Evolutionary conservation across 2,888 invertebrate species (phyloP), one percentile per base, ranked within the genome.

Genomic region (Tachina lurida): DNA sequence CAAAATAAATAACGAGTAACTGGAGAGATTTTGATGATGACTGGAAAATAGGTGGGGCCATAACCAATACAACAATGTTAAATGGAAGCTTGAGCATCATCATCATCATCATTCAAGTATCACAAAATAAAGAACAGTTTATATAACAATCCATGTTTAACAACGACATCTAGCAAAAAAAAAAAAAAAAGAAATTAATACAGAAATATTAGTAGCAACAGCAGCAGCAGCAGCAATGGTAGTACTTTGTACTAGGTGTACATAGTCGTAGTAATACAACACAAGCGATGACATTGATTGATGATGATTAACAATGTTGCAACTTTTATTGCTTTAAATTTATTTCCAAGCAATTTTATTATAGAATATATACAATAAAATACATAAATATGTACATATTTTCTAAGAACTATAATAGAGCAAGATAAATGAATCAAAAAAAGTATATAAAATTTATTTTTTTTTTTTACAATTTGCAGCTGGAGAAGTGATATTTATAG

Each of bases 301-400:
- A 92, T 92, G 92, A 92, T 92, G 92, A 92, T 92, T 91, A 92
- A 92, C 92, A 92, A 91, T 91, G 91, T 90, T 91, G 92, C 90
- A 92, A 84, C 90, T 91, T 92, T 91, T 91, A 91, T 91, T 91
- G 91, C 91, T 90, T 89, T 90, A 89, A 88, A 89, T 90, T 89
- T 89, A 88, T 89, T 85, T 84, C 56, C 65, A 52, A 81, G 78
- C 79, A 74, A 62, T 86, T 73, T 84, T 68, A 84, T 76, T 84
- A 45, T 52, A 54, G 67, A 81, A 74, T 74, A 58, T 70, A 15
- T 52, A 71, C 63, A 80, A 39, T 65, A 43, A 71, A 62, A 31
- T 31, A 31, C 31, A 78, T 70, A 70, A 75, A 74, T 41, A 47
- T 54, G 19, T 19, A 17, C 49, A 19, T 19, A 45, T 17, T 17